Evolutionary conservation across 2,797 vertebrate species (phyloP), one percentile per base, ranked within the genome.

Genomic region (Labroides dimidiatus): DNA sequence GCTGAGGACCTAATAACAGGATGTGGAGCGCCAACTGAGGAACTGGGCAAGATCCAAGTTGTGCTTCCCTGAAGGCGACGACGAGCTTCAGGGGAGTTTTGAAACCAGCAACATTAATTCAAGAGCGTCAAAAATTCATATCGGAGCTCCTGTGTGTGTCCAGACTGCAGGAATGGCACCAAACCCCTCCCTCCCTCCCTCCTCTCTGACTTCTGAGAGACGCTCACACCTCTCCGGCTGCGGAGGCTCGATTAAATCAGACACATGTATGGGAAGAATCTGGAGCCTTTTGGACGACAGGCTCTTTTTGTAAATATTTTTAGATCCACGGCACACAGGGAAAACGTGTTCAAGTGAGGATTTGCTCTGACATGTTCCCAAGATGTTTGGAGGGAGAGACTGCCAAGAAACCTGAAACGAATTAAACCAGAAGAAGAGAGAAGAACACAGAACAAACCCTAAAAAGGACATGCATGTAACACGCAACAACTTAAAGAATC

Each of bases 1-100:
- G 75, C 47, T 42, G 77, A 82, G 82, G 63, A 48, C 59, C 86
- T 93, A 91, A 92, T 92, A 82, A 91, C 92, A 92, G 90, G 89
- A 92, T 88, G 82, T 70, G 54, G 69, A 77, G 70, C 69, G 72
- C 82, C 85, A 81, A 88, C 76, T 21, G 67, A 84, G 62, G 61
- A 78, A 59, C 86, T 79, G 86, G 77, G 88, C 84, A 75, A 75
- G 59, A 71, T 91, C 88, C 84, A 77, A 74, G 69, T 51, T 69
- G 60, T 27, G 57, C 62, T 61, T 49, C 62, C 82, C 73, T 5
- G 58, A 24, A 68, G 72, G 74, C 0, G 39, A 24, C 6, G 27
- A 6, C 30, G 57, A 48, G 33, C 59, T 33, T 4, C 36, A 49
- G 54, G 76, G 50, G 5, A 13, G 12, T 3, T 20, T 23, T 11